Evolutionary conservation across 2,888 invertebrate genomes (phyloP).

Genomic region (Hemicrepidius hirtus): DNA sequence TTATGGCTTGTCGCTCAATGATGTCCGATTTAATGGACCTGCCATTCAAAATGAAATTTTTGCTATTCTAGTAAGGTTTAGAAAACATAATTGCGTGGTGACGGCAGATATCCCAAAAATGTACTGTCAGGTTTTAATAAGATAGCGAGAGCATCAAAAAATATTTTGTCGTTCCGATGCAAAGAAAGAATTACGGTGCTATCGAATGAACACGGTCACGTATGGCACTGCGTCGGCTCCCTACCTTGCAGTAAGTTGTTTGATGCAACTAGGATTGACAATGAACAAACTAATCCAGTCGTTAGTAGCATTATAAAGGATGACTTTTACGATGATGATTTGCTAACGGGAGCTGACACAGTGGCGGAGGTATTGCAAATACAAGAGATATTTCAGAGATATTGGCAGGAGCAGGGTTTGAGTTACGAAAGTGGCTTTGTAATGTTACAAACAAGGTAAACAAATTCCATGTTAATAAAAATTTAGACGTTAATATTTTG

Average conservation of each 20-base stretch:
- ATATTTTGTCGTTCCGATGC: conserved; percentile 36
- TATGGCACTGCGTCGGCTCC: conserved; percentile 57
- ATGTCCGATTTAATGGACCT: conserved; percentile 54
- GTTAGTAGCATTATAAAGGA: conserved; percentile 46
- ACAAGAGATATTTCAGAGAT: conserved; percentile 49
- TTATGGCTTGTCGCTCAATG: conserved; percentile 62
- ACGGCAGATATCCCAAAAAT: conserved; percentile 41
- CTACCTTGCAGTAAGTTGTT: conserved; percentile 47
- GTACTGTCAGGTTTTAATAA: conserved; percentile 43
- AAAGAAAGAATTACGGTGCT: conserved; percentile 41
- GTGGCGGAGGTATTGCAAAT: conserved; percentile 46
- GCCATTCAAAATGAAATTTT: conserved; percentile 46
- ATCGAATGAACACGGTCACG: conserved; percentile 55
- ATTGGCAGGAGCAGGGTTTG: conserved; percentile 47
- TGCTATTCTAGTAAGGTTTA: conserved; percentile 40
- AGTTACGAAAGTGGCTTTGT: conserved; percentile 48
- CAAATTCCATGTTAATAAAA: conserved; percentile 18
- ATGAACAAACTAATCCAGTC: conserved; percentile 45
- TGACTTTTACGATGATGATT: conserved; percentile 57
- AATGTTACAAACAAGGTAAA: conserved; percentile 36
- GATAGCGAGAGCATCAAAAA: conserved; percentile 28
- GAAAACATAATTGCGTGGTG: conserved; percentile 22
- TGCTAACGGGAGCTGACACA: conserved; percentile 49
- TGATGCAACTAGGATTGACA: conserved; percentile 49
- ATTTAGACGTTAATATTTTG: conserved; percentile 29